phyloP scores from a whole-genome alignment of 2,113 vertebrate species.

The Empidonax alnorum region DNA sequence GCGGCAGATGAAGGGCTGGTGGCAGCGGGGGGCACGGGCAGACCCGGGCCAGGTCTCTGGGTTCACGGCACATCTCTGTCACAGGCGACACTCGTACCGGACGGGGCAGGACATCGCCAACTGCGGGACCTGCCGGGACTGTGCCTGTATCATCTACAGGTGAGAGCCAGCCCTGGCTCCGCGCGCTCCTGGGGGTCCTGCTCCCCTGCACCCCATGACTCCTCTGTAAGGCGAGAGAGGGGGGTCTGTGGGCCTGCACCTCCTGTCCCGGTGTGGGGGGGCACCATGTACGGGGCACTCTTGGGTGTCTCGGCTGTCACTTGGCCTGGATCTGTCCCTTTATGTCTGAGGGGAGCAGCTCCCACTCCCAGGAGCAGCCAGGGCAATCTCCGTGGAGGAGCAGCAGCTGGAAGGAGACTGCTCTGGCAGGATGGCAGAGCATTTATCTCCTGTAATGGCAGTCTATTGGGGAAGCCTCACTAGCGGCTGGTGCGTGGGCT shows the following conservation, averaged over 20 bases:
- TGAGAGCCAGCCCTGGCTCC: conserved; percentile 38
- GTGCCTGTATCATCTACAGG: conserved; percentile 91
- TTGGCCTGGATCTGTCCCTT: not conserved
- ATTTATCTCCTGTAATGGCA: not conserved
- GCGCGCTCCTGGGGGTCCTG: fast-evolving
- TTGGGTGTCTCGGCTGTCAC: not conserved
- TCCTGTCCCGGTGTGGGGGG: not conserved
- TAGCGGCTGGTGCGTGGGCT: not conserved
- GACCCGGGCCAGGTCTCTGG: fast-evolving
- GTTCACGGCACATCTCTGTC: not conserved
- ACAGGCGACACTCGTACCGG: conserved; percentile 84
- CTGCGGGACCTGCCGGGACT: conserved; percentile 89
- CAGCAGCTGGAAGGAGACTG: not conserved
- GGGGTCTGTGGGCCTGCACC: not conserved
- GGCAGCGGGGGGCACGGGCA: not conserved
- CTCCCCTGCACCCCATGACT: not conserved
- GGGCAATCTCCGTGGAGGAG: not conserved
- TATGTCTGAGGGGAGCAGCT: not conserved
- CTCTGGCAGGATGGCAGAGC: not conserved
- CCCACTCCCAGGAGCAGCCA: not conserved
- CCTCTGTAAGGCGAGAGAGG: not conserved
- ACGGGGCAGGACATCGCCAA: conserved; percentile 89
- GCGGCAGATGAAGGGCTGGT: not conserved
- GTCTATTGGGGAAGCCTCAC: not conserved
- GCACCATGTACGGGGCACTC: not conserved